phyloP scores from a whole-genome alignment of 2,888 invertebrate species.

The Athalia circularis region DNA sequence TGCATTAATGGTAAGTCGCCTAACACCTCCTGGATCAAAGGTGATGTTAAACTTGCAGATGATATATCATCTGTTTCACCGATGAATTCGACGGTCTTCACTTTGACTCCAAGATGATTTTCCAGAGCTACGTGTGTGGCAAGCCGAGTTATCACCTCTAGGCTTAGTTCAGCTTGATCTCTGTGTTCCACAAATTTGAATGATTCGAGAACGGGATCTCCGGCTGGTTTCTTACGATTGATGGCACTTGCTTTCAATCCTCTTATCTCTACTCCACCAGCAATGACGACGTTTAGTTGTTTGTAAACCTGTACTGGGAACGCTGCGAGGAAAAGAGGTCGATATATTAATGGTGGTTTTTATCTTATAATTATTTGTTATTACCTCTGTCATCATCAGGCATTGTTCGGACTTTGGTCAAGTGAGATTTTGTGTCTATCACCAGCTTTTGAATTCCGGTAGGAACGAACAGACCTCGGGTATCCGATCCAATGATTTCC shows the following conservation, averaged over 20 bases:
- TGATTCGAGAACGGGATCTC: conserved; percentile 76
- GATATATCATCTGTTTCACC: conserved; percentile 58
- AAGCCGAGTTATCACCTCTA: conserved; percentile 65
- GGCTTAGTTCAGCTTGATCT: conserved; percentile 59
- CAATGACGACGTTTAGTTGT: conserved; percentile 71
- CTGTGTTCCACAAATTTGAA: conserved; percentile 77
- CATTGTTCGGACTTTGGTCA: conserved; percentile 61
- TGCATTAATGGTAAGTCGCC: conserved; percentile 83
- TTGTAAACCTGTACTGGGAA: conserved; percentile 71
- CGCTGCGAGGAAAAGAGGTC: conserved; percentile 60
- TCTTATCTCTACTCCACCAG: conserved; percentile 79
- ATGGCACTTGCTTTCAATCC: conserved; percentile 78
- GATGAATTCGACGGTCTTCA: conserved; percentile 69
- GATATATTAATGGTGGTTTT: background rate
- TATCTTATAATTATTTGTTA: conserved; percentile 18
- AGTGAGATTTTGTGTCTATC: conserved; percentile 76
- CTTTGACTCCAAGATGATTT: conserved; percentile 69
- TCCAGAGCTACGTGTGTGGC: conserved; percentile 76
- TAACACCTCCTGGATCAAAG: conserved; percentile 77
- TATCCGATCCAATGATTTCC: conserved; percentile 74
- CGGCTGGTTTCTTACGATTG: conserved; percentile 74
- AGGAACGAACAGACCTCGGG: conserved; percentile 77
- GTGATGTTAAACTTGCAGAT: conserved; percentile 73
- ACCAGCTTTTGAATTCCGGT: conserved; percentile 77
- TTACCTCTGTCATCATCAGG: conserved; percentile 63